These are phyloP conservation scores for Tympanoctomys barrerae DNA, from an alignment of 2,797 vertebrate genomes.

Conservation along the genomic window DNA sequence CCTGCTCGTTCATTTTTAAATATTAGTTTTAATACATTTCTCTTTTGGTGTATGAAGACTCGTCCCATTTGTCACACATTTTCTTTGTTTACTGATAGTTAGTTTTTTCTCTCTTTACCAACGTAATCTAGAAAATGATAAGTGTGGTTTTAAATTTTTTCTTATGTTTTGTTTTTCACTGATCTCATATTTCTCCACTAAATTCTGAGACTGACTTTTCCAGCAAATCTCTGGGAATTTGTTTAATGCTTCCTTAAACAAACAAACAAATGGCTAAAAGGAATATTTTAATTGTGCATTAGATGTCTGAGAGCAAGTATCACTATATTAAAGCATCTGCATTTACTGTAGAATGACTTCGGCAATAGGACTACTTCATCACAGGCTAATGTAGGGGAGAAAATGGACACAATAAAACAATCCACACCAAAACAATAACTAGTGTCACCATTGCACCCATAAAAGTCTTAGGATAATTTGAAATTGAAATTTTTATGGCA, in stretches of 20 bases:
- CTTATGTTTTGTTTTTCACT: not conserved
- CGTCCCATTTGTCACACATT: not conserved
- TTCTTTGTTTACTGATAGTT: no score
- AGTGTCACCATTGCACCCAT: not conserved
- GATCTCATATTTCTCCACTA: not conserved
- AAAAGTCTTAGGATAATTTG: constrained; percentile 24
- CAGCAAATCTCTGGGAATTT: not conserved
- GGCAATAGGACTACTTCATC: not conserved
- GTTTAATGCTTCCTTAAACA: not conserved
- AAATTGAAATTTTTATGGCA: constrained; percentile 45
- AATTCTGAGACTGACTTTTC: not conserved
- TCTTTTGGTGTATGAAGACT: constrained; percentile 4
- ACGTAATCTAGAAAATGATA: not conserved
- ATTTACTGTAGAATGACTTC: not conserved
- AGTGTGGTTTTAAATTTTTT: not conserved
- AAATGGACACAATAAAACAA: not conserved
- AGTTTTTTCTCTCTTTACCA: not conserved
- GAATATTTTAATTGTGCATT: not conserved
- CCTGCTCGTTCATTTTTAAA: not conserved
- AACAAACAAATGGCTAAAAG: not conserved
- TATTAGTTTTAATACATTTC: not conserved
- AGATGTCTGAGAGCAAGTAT: not conserved
- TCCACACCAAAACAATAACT: constrained; percentile 15
- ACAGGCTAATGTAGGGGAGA: not conserved
- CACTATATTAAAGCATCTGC: not conserved